Evolutionary conservation across 2,113 vertebrate genomes (phyloP).

Genomic region (Chaenogobius annularis): DNA sequence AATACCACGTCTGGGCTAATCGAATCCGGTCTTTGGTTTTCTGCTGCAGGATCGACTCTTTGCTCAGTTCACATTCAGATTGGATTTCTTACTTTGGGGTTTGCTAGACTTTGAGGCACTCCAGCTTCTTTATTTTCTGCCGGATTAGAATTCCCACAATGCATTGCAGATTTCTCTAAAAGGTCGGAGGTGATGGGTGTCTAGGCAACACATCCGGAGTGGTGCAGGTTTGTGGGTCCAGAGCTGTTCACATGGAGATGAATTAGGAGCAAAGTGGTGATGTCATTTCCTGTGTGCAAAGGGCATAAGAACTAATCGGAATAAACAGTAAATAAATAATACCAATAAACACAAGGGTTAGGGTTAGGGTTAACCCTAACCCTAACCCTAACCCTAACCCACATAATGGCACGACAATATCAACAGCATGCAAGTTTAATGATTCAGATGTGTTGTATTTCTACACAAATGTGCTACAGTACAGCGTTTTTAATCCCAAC

Average conservation of each 20-base stretch:
- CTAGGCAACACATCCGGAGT: constrained; percentile 46
- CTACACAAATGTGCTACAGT: too few relatives aligned
- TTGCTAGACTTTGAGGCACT: constrained; percentile 18
- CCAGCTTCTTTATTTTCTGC: constrained; percentile 31
- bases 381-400: too few relatives aligned
- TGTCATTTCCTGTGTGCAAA: neutral
- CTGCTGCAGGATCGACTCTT: constrained; percentile 41
- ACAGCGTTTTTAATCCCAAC: too few relatives aligned
- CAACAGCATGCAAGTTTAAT: too few relatives aligned
- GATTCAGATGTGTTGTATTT: too few relatives aligned
- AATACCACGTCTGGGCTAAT: constrained; percentile 9
- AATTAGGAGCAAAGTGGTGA: constrained; percentile 20
- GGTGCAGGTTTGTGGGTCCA: constrained; percentile 17
- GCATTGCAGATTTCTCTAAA: constrained; percentile 21
- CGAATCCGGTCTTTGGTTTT: constrained; percentile 20
- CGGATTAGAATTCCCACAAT: constrained; percentile 52
- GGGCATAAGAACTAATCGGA: too few relatives aligned
- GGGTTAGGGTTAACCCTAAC: too few relatives aligned
- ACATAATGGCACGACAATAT: too few relatives aligned
- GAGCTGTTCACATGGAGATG: constrained; percentile 61
- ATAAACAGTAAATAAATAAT: too few relatives aligned
- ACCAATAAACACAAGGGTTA: too few relatives aligned
- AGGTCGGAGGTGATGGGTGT: constrained; percentile 47
- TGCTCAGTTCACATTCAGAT: constrained; percentile 23
- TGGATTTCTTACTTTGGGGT: constrained; percentile 6